Evolutionary conservation across 2,797 vertebrate species (phyloP), one percentile per base, ranked within the genome.

Genomic region (Periophthalmus magnuspinnatus): DNA sequence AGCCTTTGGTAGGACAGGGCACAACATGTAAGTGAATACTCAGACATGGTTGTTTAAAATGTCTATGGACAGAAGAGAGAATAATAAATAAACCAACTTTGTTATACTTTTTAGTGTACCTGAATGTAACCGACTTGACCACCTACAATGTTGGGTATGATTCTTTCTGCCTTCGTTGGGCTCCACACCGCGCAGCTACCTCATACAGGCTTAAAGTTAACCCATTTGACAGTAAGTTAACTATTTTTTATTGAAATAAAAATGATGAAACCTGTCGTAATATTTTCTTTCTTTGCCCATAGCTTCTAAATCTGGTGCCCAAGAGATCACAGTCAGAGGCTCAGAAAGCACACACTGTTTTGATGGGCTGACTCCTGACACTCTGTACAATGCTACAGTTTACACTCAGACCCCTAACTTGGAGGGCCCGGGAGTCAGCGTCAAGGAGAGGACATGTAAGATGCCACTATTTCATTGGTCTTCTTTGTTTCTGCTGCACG

Each of bases 371-470:
- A 95, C 95, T 16, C 94, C 95, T 0, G 95, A 97, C 19, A 94
- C 94, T 0, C 90, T 95, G 4, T 99, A 99, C 77, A 92, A 86
- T 0, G 95, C 95, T 74, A 95, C 94, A 0, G 92, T 97, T 22
- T 98, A 95, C 69, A 95, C 97, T 41, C 97, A 99, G 90, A 99
- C 97, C 0, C 97, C 97, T 1, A 97, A 97, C 68, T 94, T 99
- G 14, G 97, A 99, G 69, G 97, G 97, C 3, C 96, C 96, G 0
- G 97, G 95, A 16, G 95, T 99, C 70, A 93, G 92, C 68, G 71
- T 92, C 56, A 94, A 86, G 56, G 96, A 97, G 69, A 92, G 79
- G 6, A 99, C 97, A 2, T 72, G 97, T 99, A 76, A 88, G 94
- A 52, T 65, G 0, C 45, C 0, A n/a, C 5, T 28, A 3, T n/a